Evolutionary conservation across 2,888 invertebrate genomes (phyloP), one percentile per base, ranked within the genome.

Genomic region (Drosophila buzzatii): DNA sequence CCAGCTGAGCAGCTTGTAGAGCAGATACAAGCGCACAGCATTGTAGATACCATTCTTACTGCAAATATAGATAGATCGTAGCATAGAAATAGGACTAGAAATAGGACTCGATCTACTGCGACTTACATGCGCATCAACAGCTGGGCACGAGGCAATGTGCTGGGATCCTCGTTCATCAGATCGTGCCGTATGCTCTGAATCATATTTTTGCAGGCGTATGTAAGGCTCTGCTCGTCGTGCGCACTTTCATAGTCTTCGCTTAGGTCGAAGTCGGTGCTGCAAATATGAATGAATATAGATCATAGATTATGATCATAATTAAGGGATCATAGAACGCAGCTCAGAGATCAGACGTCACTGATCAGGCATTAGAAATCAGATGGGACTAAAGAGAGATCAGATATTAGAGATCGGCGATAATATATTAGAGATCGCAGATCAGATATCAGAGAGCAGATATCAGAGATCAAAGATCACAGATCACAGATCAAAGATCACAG

Each of bases 251-350:
- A 76, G 8, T 72, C 78, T 0, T 60, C 62, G 10, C 39, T n/a
- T 3, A 87, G 1, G 35, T 76, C 57, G 35, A 91, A 91, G 0
- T 84, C 76, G 5, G 91, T 91, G 51, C 91, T 91, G n/a, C 6
- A 39, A 16, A 23, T 16, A 12, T 4, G 5, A 37, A 9, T 37
- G 16, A 20, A 37, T n/a, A 12, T 45, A 23, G 23, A 0, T 23
- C n/a, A n/a, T n/a, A n/a, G 23, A 23, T 23, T 2, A 23, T 23
- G 23, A 23, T 27, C 27, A 27, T 5, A 27, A 27, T 27, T 27
- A 27, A 10, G 8, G 16, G 7, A 47, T 47, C 14, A n/a, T 2
- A 10, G 16, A 47, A 16, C 27, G 8, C 2, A 44, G 71, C 45
- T 76, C 20, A 23, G 23, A 16, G 23, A 45, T 45, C 7, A 3